Conservation (phyloP, 2,797 vertebrate species). For the Centropyge bicolor region DNA sequence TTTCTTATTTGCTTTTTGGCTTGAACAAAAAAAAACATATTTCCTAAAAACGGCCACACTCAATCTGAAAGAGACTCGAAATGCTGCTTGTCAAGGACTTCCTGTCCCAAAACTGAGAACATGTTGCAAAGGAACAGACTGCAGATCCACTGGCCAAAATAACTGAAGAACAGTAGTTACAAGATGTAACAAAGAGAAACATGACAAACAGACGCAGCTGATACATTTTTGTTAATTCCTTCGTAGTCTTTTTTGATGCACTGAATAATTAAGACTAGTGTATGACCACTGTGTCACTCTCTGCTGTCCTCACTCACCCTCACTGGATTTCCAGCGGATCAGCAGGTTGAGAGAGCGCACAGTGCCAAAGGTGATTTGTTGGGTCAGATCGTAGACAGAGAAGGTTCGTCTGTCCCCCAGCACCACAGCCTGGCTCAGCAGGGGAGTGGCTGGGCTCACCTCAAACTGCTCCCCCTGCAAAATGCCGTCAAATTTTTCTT, state of each 20-base stretch:
- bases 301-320: constrained; percentile 82
- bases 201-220: background rate
- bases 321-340: constrained; percentile 91
- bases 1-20: background rate
- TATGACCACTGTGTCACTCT: constrained; percentile 1
- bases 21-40: background rate
- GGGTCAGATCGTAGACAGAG: constrained; percentile 92
- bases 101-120: background rate
- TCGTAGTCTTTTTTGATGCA: background rate
- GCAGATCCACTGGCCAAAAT: background rate
- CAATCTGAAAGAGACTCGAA: background rate
- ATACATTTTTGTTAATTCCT: background rate
- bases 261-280: background rate
- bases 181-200: background rate
- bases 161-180: background rate
- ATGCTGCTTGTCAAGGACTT: constrained; percentile 4
- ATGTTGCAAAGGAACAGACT: background rate
- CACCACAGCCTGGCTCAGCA: constrained; percentile 87
- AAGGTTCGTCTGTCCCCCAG: constrained; percentile 92
- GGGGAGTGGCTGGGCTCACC: constrained; percentile 86
- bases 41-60: background rate
- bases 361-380: constrained; percentile 86
- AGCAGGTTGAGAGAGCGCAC: constrained; percentile 92
- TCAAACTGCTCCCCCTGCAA: constrained; percentile 92
- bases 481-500: constrained; percentile 25